A percentile compares a stretch with the other conserved stretches of the same genome.
phyloP scores from a whole-genome alignment of 2,797 vertebrate genomes.

The Paguma larvata region DNA sequence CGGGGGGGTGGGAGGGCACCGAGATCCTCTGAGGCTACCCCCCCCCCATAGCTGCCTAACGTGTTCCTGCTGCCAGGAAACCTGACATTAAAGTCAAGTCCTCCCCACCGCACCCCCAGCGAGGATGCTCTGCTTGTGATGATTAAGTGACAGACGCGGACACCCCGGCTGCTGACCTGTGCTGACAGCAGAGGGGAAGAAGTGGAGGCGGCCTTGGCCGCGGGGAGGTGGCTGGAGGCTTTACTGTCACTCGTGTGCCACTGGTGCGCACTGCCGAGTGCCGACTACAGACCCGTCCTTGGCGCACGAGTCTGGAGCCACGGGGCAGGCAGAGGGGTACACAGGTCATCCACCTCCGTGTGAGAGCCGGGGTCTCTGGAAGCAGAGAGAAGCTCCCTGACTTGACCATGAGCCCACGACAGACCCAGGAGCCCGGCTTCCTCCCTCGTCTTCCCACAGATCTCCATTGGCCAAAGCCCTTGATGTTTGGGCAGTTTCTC shows the following conservation, averaged over 20 bases:
- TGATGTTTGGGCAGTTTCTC: not conserved
- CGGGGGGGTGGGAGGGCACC: not conserved
- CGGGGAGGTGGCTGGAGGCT: not conserved
- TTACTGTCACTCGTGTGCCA: not conserved
- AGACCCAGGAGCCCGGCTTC: not conserved
- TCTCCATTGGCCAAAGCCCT: not conserved
- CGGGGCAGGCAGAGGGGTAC: not conserved
- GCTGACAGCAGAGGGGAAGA: not conserved
- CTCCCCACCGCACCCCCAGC: not conserved
- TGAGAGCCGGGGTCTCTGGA: not conserved
- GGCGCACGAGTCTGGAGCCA: not conserved
- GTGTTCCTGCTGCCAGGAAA: not conserved
- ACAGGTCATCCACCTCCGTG: not conserved
- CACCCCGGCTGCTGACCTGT: not conserved
- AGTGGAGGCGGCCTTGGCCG: not conserved
- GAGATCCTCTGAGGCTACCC: not conserved
- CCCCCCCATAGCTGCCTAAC: slow-evolving; percentile 33
- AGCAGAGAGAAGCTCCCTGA: not conserved
- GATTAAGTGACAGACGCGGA: slow-evolving; percentile 63
- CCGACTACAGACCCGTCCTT: not conserved
- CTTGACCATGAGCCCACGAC: not conserved
- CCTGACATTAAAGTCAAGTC: slow-evolving; percentile 2
- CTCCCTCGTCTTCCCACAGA: not conserved
- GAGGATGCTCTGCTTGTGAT: not conserved
- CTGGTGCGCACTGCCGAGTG: not conserved